Base-by-base conservation (phyloP, 2,888 invertebrate genomes). In the Chelonus formosanus region DNA sequence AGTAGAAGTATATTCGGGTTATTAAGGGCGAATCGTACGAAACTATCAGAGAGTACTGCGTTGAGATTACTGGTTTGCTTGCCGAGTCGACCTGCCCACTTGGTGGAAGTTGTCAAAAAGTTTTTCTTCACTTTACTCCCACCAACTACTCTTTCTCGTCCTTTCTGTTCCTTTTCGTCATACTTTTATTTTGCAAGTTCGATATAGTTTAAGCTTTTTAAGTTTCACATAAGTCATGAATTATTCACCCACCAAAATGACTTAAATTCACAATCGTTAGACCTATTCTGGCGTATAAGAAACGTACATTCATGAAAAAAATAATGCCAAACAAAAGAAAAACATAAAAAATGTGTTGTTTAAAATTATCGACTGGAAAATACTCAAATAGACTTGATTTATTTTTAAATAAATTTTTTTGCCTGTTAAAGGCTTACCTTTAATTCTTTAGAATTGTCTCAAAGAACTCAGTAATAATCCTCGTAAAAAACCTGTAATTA, bases 41-140 rank as follows among this genome's bases (percentile, higher is more conserved):
- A 70, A 70, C 67, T 68, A 68, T 67, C 67, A 34, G 63, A 68
- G 68, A 68, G 57, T 67, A 62, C 62, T 61, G 70, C 52, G 64
- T 67, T 54, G 64, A 64, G 64, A 70, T 67, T 70, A 66, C 65
- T 44, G 50, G 63, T 59, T 59, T 53, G 47, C 52, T 60, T 52
- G 56, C 44, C 47, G 56, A 34, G 7, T 35, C 44, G 45, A 34
- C 54, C 40, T 45, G 56, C 32, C 36, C 59, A 47, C 62, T 44
- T 52, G 36, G 35, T 57, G 57, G 67, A 70, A 70, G 64, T 70
- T 62, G 70, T 70, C 66, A 64, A 63, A 68, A 70, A 70, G 50
- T 68, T 68, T 64, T 54, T 58, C 63, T 66, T 56, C 56, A 61
- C 32, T 66, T 58, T 56, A 40, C 58, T 61, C 10, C 31, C 47